Evolutionary conservation across 2,797 vertebrate genomes (phyloP).

Genomic region (Cephalopachus bancanus): DNA sequence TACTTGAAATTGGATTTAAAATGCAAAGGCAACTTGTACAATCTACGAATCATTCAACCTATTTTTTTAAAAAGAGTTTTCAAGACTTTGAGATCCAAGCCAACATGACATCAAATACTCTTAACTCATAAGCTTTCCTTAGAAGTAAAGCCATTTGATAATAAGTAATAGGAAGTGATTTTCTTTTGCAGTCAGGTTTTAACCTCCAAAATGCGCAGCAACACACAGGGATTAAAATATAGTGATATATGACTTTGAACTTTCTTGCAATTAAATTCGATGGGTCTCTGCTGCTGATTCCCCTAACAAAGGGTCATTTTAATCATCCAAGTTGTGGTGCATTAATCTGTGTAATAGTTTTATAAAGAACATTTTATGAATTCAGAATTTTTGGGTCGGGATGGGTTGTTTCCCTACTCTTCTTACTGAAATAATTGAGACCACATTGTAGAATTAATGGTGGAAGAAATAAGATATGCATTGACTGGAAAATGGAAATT

Average conservation of each 20-base stretch:
- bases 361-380: slow-evolving; percentile 90
- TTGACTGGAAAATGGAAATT: slow-evolving; percentile 91
- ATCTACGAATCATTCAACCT: slow-evolving; percentile 71
- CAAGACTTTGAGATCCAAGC: slow-evolving; percentile 62
- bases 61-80: slow-evolving; percentile 59
- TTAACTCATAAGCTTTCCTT: slow-evolving; percentile 73
- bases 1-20: slow-evolving; percentile 69
- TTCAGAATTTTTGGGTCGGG: slow-evolving; percentile 87
- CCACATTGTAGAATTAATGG: slow-evolving; percentile 90
- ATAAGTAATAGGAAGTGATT: slow-evolving; percentile 74
- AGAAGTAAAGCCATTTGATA: slow-evolving; percentile 60
- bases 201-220: slow-evolving; percentile 79
- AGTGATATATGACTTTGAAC: slow-evolving; percentile 86
- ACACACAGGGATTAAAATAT: slow-evolving; percentile 83
- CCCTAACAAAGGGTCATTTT: slow-evolving; percentile 89
- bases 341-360: slow-evolving; percentile 90
- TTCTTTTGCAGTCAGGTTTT: slow-evolving; percentile 75
- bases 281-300: slow-evolving; percentile 82
- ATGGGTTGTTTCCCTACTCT: slow-evolving; percentile 88
- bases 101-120: slow-evolving; percentile 64
- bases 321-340: slow-evolving; percentile 89
- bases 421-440: slow-evolving; percentile 88
- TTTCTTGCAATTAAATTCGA: slow-evolving; percentile 88
- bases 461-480: slow-evolving; percentile 91
- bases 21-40: slow-evolving; percentile 36